These are phyloP conservation scores for Limnodromus scolopaceus DNA, from an alignment of 2,797 vertebrate species.

Conservation along the genomic window DNA sequence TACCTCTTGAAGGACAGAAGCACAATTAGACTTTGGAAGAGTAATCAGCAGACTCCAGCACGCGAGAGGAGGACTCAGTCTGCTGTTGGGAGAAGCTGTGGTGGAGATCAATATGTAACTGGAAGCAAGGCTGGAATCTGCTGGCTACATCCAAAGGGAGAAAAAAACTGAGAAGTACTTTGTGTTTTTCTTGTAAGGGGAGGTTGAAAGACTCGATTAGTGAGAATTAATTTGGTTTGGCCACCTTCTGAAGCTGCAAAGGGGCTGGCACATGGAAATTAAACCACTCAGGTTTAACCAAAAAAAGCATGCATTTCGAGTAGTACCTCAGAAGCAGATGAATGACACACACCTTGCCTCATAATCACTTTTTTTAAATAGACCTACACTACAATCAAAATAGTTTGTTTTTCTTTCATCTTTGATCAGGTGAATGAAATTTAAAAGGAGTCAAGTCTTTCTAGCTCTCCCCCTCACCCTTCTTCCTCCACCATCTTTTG, in stretches of 20 bases:
- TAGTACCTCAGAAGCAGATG: background rate
- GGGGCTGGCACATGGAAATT: background rate
- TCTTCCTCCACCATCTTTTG: background rate
- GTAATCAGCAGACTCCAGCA: background rate
- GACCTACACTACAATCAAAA: background rate
- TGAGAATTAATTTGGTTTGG: background rate
- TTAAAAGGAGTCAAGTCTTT: background rate
- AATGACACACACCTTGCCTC: background rate
- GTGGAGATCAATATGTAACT: background rate
- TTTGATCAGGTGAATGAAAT: background rate
- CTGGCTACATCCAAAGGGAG: background rate
- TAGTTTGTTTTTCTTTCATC: background rate
- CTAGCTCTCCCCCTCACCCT: background rate
- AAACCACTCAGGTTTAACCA: background rate
- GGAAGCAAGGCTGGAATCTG: background rate
- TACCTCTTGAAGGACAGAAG: conserved; percentile 23
- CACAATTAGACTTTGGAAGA: conserved; percentile 16
- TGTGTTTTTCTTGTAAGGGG: background rate
- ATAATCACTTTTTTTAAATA: background rate
- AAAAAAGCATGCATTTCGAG: background rate
- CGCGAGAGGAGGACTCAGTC: background rate
- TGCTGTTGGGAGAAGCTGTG: conserved; percentile 8
- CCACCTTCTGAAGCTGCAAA: background rate
- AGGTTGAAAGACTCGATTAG: background rate
- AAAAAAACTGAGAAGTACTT: background rate